A percentile compares a stretch with the other conserved stretches of the same genome.
These are phyloP conservation scores for Conops quadrifasciatus DNA, from an alignment of 2,888 invertebrate species.

Conservation along the genomic window DNA sequence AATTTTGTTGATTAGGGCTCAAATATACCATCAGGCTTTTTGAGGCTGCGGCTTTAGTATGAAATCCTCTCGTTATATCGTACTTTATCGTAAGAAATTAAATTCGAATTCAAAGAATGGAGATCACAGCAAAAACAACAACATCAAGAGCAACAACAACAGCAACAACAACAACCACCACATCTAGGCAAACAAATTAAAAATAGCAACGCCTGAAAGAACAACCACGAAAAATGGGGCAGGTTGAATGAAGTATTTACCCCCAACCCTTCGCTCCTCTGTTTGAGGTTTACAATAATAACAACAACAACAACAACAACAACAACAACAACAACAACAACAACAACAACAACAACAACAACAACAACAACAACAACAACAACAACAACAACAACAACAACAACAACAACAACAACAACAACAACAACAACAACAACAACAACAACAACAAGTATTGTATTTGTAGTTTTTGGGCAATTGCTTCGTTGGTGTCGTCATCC, in stretches of 20 bases:
- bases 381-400: not conserved
- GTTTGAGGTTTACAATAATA: no score
- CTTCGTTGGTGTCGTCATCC: not conserved
- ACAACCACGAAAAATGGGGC: not conserved
- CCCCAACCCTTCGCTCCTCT: not conserved
- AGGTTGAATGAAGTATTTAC: slow-evolving; percentile 3
- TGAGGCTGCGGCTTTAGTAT: not conserved
- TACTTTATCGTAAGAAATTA: not conserved
- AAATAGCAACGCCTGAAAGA: not conserved
- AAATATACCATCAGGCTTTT: not conserved
- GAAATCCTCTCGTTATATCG: not conserved
- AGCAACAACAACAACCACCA: not conserved
- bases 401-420: no score
- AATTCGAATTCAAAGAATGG: not conserved
- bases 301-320: slow-evolving; percentile 1
- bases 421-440: slow-evolving; percentile 4
- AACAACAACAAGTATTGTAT: slow-evolving; percentile 10
- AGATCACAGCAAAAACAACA: not conserved
- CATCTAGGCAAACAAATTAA: no score
- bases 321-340: no score
- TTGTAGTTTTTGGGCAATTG: slow-evolving; percentile 8
- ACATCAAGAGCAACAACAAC: not conserved
- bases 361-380: not conserved
- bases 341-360: no score
- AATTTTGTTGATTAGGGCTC: not conserved